Evolutionary conservation across 2,888 invertebrate genomes (phyloP).

Genomic region (Campoletis raptor): DNA sequence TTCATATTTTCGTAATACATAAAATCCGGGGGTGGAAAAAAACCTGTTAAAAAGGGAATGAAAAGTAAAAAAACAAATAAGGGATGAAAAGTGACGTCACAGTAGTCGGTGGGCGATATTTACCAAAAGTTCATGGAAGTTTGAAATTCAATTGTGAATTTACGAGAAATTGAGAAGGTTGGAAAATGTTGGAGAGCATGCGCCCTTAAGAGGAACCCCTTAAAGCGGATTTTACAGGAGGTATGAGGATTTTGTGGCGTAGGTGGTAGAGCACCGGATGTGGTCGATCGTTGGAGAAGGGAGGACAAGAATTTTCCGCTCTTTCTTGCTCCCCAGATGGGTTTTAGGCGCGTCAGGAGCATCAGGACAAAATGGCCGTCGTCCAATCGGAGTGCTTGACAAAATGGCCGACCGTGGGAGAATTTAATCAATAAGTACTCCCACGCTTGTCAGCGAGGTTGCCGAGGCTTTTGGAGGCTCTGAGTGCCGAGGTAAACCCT

Average conservation of each 20-base stretch:
- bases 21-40: neutral
- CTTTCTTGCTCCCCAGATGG: constrained; percentile 22
- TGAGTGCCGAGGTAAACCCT: constrained; percentile 78
- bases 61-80: constrained; percentile 49
- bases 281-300: constrained; percentile 46
- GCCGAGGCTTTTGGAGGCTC: constrained; percentile 68
- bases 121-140: constrained; percentile 35
- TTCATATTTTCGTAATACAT: neutral
- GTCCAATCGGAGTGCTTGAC: constrained; percentile 80
- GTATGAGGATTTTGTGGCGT: constrained; percentile 70
- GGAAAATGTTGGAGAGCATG: constrained; percentile 80
- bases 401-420: constrained; percentile 83
- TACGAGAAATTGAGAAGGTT: constrained; percentile 22
- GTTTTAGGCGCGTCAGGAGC: constrained; percentile 62
- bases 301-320: constrained; percentile 13
- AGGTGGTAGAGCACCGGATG: constrained; percentile 69
- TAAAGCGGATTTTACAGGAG: constrained; percentile 65
- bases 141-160: constrained; percentile 75
- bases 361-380: constrained; percentile 83
- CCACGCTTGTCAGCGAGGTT: constrained; percentile 36
- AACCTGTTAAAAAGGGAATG: neutral
- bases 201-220: constrained; percentile 66
- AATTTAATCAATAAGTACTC: constrained; percentile 84
- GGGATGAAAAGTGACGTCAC: constrained; percentile 61
- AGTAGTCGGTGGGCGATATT: constrained; percentile 65